These are phyloP conservation scores for Synergus gifuensis DNA, from an alignment of 2,888 invertebrate genomes.

Conservation along the genomic window DNA sequence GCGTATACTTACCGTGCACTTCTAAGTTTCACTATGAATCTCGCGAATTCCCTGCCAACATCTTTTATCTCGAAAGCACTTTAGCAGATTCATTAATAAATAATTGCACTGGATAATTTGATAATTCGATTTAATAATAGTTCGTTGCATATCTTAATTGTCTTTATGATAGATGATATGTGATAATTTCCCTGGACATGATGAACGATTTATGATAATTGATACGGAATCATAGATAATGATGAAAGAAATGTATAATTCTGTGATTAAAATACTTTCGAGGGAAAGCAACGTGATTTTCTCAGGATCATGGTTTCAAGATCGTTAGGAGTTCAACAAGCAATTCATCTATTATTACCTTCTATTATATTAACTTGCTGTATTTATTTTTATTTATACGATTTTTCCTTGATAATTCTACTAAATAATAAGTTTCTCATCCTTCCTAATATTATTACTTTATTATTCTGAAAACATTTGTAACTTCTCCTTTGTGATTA, in stretches of 20 bases:
- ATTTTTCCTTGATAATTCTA: neutral
- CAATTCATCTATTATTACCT: neutral
- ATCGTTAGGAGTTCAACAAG: neutral
- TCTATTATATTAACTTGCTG: neutral
- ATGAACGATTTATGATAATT: neutral
- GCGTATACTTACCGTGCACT: constrained; percentile 40
- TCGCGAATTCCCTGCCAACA: constrained; percentile 4
- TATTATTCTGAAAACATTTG: no score
- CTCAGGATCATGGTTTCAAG: neutral
- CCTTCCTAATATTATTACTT: neutral
- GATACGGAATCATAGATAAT: neutral
- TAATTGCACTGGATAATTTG: neutral
- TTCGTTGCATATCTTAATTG: neutral
- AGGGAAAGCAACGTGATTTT: neutral
- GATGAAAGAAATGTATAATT: neutral
- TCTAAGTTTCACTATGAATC: constrained; percentile 37
- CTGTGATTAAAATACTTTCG: neutral
- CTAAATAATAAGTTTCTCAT: neutral
- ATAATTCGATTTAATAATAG: neutral
- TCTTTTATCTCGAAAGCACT: neutral
- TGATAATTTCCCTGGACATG: neutral
- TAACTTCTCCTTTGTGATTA: no score
- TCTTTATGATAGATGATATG: neutral
- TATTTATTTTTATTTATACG: neutral
- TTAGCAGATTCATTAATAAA: neutral